A percentile compares a stretch with the other conserved stretches of the same genome.
phyloP scores from a whole-genome alignment of 2,797 vertebrate species.

The Mastacembelus armatus region DNA sequence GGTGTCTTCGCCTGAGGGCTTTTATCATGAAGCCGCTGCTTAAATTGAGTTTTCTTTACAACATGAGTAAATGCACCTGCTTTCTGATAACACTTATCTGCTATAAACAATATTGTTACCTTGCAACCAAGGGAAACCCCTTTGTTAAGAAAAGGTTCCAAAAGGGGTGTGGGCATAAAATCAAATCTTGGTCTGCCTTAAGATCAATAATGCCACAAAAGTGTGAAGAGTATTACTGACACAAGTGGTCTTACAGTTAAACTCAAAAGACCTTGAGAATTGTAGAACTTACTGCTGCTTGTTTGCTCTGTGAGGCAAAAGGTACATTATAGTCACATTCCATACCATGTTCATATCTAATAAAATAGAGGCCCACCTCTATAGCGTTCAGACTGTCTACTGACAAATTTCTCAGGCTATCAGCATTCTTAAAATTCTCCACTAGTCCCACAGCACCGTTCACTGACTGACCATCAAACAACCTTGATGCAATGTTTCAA shows the following conservation, averaged over 20 bases:
- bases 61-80: constrained; percentile 6
- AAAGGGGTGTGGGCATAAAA: not conserved
- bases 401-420: constrained; percentile 74
- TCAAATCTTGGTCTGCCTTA: not conserved
- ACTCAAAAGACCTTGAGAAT: constrained; percentile 1
- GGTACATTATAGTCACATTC: constrained; percentile 76
- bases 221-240: not conserved
- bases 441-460: constrained; percentile 77
- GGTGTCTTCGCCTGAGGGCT: not conserved
- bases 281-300: constrained; percentile 34
- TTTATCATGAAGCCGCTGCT: constrained; percentile 23
- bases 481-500: constrained; percentile 49
- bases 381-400: constrained; percentile 64
- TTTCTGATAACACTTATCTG: not conserved
- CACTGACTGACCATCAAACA: constrained; percentile 71
- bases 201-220: not conserved
- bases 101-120: not conserved
- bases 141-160: not conserved
- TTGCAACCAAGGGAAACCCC: not conserved
- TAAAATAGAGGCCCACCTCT: constrained; percentile 81
- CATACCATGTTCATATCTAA: constrained; percentile 80
- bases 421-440: constrained; percentile 84
- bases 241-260: not conserved
- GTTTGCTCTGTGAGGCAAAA: constrained; percentile 55
- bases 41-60: constrained; percentile 3